Percentiles rank a stretch among this genome's conserved stretches.
phyloP scores from a whole-genome alignment of 2,888 invertebrate species.

The Drosophila barbarae region DNA sequence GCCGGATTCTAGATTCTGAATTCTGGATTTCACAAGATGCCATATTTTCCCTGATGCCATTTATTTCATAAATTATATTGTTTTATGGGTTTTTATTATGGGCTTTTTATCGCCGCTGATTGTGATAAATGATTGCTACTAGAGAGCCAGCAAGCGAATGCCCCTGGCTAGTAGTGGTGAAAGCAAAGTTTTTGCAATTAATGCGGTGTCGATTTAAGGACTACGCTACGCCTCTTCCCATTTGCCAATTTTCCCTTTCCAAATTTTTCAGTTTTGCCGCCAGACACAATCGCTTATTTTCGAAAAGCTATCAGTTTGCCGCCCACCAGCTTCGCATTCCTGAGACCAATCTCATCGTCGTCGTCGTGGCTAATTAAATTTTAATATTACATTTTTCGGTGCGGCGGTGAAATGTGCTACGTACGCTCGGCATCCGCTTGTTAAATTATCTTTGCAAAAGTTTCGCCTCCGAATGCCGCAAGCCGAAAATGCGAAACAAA shows the following conservation, averaged over 20 bases:
- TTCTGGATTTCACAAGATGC: constrained; percentile 42
- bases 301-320: constrained; percentile 5
- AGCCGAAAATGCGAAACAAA: constrained; percentile 25
- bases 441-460: constrained; percentile 31
- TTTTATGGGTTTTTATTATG: constrained; percentile 63
- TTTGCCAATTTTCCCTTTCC: neutral
- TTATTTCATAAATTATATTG: constrained; percentile 53
- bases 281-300: constrained; percentile 6
- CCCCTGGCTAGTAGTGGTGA: constrained; percentile 9
- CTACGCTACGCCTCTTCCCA: neutral
- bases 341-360: constrained; percentile 18
- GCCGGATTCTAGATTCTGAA: constrained; percentile 1
- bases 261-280: neutral
- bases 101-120: constrained; percentile 49
- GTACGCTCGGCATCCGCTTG: constrained; percentile 17
- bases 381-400: constrained; percentile 65
- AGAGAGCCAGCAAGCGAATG: neutral
- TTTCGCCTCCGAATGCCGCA: constrained; percentile 35
- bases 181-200: constrained; percentile 21
- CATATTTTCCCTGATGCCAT: constrained; percentile 42
- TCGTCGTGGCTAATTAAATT: constrained; percentile 62
- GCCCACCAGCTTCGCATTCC: constrained; percentile 10
- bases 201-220: constrained; percentile 7
- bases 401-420: constrained; percentile 45
- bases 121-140: constrained; percentile 60